Percentiles rank a stretch among this genome's conserved stretches.
Conservation (phyloP, 2,113 vertebrate genomes). For the Laticauda colubrina region DNA sequence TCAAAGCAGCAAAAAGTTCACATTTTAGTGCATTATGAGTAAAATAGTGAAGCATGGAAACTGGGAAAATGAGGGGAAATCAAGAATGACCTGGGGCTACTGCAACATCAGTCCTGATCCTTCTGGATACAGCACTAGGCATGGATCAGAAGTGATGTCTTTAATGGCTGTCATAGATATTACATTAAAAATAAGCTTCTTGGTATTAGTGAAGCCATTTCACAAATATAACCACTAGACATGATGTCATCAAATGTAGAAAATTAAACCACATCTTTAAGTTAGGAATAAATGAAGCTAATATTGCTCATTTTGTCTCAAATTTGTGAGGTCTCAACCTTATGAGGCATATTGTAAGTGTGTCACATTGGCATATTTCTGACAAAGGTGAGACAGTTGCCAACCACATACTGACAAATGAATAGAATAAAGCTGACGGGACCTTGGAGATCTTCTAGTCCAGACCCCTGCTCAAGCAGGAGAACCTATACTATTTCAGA, state of each 20-base stretch:
- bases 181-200: not conserved
- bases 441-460: too few species aligned
- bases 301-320: not conserved
- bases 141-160: not conserved
- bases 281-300: not conserved
- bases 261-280: not conserved
- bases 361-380: not conserved
- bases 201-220: not conserved
- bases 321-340: not conserved
- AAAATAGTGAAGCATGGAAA: not conserved
- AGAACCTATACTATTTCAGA: too few species aligned
- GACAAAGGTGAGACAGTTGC: not conserved
- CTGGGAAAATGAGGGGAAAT: not conserved
- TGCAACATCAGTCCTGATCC: not conserved
- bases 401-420: not conserved
- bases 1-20: not conserved
- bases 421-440: too few species aligned
- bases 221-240: not conserved
- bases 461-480: too few species aligned
- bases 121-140: not conserved
- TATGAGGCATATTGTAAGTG: not conserved
- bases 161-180: not conserved
- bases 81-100: not conserved
- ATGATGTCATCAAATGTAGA: not conserved
- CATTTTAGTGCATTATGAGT: not conserved